Conservation (phyloP, 2,113 vertebrate genomes). For the Micronycteris hirsuta region DNA sequence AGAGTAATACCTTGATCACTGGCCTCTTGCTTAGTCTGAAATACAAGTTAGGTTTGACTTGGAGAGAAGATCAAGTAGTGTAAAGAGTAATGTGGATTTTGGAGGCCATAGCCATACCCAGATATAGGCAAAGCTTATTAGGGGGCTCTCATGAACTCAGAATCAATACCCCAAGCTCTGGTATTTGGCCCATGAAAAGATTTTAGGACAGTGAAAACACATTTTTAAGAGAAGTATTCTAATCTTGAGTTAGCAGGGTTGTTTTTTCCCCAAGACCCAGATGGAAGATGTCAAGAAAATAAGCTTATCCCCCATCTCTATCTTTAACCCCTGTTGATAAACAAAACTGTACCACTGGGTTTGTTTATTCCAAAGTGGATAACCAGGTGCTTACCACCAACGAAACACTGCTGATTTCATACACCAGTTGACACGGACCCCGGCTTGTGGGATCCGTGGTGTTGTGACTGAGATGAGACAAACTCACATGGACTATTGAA, state of each 20-base stretch:
- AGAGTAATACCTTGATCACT: not conserved
- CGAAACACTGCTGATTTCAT: conserved; percentile 40
- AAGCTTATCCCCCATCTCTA: conserved; percentile 42
- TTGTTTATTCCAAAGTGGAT: conserved; percentile 51
- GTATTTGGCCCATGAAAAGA: not conserved
- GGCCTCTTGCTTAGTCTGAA: not conserved
- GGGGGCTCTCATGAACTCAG: not conserved
- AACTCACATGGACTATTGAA: too few species aligned
- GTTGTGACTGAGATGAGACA: too few species aligned
- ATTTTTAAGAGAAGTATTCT: not conserved
- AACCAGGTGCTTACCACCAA: conserved; percentile 46
- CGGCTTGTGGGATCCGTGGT: too few species aligned
- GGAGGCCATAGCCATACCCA: not conserved
- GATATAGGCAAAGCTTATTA: not conserved
- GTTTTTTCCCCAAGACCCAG: not conserved
- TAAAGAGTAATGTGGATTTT: not conserved
- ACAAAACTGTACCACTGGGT: conserved; percentile 42
- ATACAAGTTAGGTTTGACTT: not conserved
- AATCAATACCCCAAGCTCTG: not conserved
- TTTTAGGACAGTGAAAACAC: not conserved
- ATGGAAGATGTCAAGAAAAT: conserved; percentile 62
- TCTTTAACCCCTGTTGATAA: conserved; percentile 36
- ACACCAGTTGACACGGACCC: too few species aligned
- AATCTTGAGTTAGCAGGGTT: not conserved
- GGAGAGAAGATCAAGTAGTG: not conserved